Base-by-base conservation (phyloP, 1,140 invertebrate genomes). In the Sesamia nonagrioides region DNA sequence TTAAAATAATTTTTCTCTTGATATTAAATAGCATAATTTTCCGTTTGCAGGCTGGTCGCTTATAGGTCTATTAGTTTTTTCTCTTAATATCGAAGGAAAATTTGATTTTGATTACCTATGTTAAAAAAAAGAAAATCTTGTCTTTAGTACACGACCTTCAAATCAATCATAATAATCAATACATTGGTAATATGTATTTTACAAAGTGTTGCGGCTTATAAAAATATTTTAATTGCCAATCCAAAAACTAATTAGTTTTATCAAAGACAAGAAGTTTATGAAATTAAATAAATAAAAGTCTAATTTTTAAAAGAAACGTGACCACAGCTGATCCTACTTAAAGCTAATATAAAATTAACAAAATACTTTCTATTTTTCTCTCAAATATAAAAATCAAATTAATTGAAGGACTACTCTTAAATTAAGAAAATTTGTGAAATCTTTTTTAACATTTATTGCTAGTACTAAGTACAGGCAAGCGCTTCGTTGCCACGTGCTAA, bases 1-100 rank as follows among this genome's bases (percentile, higher is more conserved):
- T 81, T 81, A 86, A 80, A 78, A 73, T 69, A 79, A 68, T 75
- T 79, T 74, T 77, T 77, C 69, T 80, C 71, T 74, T 81, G 18
- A 42, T 75, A 76, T 77, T 73, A 69, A 81, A 63, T 74, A 81
- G 63, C 71, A 42, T 42, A 68, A 45, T 69, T 56, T 69, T 45
- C 17, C 8, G 66, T 71, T 17, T 58, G 35, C 52, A 58, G 52
- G 76, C 13, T 71, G 76, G 52, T 66, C 63, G 52, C 33, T 69
- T 77, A 33, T 50, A 17, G 3, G 27, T 35, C 15, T 15, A 15
- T 21, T 3, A 60, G 11, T 35, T 60, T 35, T 27, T 27, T 27
- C 3, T 27, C 3, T 27, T 1, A 27, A 27, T 27, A 27, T 27
- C 27, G 27, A 27, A 27, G 27, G 27, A 27, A 27, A 27, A n/a